Evolutionary conservation across 2,888 invertebrate genomes (phyloP).

Genomic region (Lissonota sp.): DNA sequence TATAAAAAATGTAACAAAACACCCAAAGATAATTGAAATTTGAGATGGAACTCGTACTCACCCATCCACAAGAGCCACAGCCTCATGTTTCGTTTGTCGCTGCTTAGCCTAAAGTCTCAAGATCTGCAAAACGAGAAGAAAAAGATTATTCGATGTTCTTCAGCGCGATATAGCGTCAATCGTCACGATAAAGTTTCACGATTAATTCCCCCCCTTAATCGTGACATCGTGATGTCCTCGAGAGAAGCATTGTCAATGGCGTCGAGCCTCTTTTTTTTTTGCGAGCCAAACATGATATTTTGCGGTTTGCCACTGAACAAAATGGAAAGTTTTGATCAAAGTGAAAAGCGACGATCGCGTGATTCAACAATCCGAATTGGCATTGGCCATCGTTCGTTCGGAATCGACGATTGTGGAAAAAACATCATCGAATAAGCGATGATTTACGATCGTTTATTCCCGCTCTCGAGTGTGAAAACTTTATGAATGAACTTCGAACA

Average conservation of each 20-base stretch:
- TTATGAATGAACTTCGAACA: neutral
- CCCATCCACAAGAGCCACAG: slow-evolving; percentile 80
- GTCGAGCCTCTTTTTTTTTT: neutral
- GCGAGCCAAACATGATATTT: slow-evolving; percentile 25
- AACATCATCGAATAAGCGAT: neutral
- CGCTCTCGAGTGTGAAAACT: too few species aligned
- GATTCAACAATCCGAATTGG: slow-evolving; percentile 40
- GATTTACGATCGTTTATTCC: neutral
- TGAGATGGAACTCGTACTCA: slow-evolving; percentile 70
- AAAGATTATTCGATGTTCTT: slow-evolving; percentile 6
- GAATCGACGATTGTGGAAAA: neutral
- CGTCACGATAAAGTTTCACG: slow-evolving; percentile 13
- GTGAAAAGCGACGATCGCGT: slow-evolving; percentile 68
- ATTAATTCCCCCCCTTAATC: slow-evolving; percentile 2
- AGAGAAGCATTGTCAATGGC: slow-evolving; percentile 63
- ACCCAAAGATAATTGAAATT: neutral
- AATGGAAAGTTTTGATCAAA: slow-evolving; percentile 65
- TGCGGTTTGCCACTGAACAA: slow-evolving; percentile 63
- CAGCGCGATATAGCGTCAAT: slow-evolving; percentile 21
- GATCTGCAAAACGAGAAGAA: slow-evolving; percentile 59
- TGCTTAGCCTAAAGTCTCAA: slow-evolving; percentile 71
- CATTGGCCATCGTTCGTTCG: too few species aligned
- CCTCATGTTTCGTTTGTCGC: slow-evolving; percentile 77
- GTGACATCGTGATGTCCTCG: slow-evolving; percentile 24
- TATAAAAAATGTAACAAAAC: slow-evolving; percentile 5